phyloP scores from a whole-genome alignment of 53 echinoderm and acorn worm genomes.

The Paracentrotus lividus region DNA sequence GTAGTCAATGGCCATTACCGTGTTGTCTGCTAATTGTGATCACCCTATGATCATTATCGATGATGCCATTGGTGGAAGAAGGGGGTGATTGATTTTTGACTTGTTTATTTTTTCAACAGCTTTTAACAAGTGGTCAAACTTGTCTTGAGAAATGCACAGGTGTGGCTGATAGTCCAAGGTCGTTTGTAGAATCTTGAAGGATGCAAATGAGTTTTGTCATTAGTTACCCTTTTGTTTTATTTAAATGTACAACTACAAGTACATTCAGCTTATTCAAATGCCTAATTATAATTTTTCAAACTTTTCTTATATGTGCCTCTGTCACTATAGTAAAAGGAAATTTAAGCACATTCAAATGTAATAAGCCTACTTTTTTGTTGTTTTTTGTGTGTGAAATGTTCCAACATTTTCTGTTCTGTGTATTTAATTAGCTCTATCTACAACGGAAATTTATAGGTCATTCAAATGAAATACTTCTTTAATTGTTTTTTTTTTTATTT shows the following conservation, averaged over 20 bases:
- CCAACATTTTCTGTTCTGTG: too few species aligned
- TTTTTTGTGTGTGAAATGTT: too few species aligned
- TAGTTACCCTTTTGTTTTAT: background rate
- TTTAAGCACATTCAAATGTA: too few species aligned
- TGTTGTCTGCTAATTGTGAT: background rate
- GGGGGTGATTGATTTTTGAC: slow-evolving; percentile 8
- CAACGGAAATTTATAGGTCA: too few species aligned
- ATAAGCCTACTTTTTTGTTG: too few species aligned
- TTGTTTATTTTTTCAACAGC: slow-evolving; percentile 34
- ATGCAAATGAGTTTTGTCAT: background rate
- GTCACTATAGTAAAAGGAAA: too few species aligned
- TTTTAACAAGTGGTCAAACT: background rate
- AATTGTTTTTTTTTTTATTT: too few species aligned
- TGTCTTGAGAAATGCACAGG: slow-evolving; percentile 14
- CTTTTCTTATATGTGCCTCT: too few species aligned
- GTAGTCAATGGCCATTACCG: background rate
- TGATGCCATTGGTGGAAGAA: background rate
- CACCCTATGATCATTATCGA: slow-evolving; percentile 9
- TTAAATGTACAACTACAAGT: background rate
- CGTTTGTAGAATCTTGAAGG: background rate
- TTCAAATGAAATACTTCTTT: too few species aligned
- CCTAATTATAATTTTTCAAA: background rate
- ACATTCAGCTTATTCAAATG: background rate
- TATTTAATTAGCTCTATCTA: too few species aligned
- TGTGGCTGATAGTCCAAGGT: slow-evolving; percentile 17